Base-by-base conservation (phyloP, 23 tunicate species). In the Halocynthia aurantium region DNA sequence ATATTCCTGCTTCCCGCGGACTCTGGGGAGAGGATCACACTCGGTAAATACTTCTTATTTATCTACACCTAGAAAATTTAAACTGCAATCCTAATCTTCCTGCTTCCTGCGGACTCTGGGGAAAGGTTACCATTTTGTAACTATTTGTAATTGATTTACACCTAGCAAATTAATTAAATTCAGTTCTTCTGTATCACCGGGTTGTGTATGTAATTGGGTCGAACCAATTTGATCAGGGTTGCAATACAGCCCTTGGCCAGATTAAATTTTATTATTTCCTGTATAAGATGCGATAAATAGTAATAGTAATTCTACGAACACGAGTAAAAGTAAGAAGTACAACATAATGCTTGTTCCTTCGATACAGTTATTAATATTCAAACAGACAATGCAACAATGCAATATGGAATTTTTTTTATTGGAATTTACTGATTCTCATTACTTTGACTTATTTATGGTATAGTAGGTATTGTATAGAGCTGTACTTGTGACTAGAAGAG, bases 91-190 rank as follows among this genome's bases (percentile, higher is more conserved):
- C 80, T 92, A 0, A 86, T 86, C 12, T 92, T 92, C 74, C 11
- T 92, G 20, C 58, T 92, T 10, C 98, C 98, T 6, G 98, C 98
- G 8, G 98, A 92, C 61, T 78, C 92, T 54, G 98, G 98, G 8
- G 98, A 92, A 71, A 53, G 78, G n/a, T 17, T 58, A 58, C 4
- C 64, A 58, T 58, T 13, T 58, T 1, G 17, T 13, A 58, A 58
- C 2, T 0, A 58, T 58, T 58, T 17, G 64, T 17, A 15, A 58
- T 58, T 58, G 17, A 58, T 58, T 4, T 13, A 58, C 64, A 15
- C 64, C 17, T 60, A 60, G 64, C 64, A 31, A 31, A 31, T 31
- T 31, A 31, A 31, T 0, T 31, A 31, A 31, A 31, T 31, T 31
- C 44, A 31, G 44, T 31, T 31, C 44, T 31, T 31, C 2, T 60